Conservation (phyloP, 2,888 invertebrate species). For the Amiota mariae region DNA sequence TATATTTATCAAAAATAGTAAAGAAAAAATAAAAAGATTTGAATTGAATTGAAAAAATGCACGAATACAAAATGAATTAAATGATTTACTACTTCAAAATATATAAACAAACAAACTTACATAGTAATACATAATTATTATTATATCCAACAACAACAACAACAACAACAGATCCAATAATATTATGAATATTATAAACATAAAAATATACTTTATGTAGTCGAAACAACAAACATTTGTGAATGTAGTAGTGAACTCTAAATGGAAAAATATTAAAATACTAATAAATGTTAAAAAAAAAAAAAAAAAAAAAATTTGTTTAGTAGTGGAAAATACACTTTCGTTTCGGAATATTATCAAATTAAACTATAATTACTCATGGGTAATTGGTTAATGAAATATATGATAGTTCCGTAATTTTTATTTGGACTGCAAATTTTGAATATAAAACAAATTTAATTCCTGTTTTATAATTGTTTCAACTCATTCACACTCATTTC, state of each 20-base stretch:
- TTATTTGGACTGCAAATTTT: no score
- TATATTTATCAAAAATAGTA: not conserved
- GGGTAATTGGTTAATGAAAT: not conserved
- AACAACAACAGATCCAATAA: not conserved
- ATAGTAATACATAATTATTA: not conserved
- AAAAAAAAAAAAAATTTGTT: constrained; percentile 23
- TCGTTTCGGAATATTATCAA: not conserved
- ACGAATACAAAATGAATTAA: no score
- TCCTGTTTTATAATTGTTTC: no score
- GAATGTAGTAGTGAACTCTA: constrained; percentile 26
- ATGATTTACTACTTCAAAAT: no score
- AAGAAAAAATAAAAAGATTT: not conserved
- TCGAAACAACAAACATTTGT: constrained; percentile 26
- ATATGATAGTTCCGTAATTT: not conserved
- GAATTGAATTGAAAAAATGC: constrained; percentile 12
- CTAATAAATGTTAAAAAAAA: constrained; percentile 29
- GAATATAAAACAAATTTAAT: no score
- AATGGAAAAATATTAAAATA: constrained; percentile 24
- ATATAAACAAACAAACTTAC: constrained; percentile 13
- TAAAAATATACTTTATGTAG: constrained; percentile 42
- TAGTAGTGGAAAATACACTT: not conserved
- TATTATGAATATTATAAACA: constrained; percentile 11
- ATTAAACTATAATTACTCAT: not conserved
- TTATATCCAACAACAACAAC: constrained; percentile 14
- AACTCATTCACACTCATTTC: no score